Evolutionary conservation across 2,797 vertebrate genomes (phyloP), one percentile per base, ranked within the genome.

Genomic region (Otolemur crassicaudatus): DNA sequence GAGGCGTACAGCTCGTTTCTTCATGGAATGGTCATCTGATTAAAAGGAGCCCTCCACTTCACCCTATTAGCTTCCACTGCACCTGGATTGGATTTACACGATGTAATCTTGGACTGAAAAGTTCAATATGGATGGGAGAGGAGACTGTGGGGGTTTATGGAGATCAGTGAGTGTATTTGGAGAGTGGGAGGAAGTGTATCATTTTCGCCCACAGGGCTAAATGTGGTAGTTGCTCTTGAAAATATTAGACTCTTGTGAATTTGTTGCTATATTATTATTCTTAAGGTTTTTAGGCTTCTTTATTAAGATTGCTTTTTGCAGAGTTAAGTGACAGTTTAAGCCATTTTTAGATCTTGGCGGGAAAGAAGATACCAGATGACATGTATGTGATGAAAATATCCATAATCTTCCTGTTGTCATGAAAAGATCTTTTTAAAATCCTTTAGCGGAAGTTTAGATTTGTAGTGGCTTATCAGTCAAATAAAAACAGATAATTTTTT

Each of bases 291-390:
- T 65, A 94, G 65, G 13, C 29, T 80, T 88, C 53, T 76, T 91
- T 90, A 56, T 80, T 80, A 83, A 85, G 40, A 19, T 40, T 46
- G 7, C 7, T 83, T 82, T 96, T 91, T n/a, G 76, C 29, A 82
- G 82, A 95, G 58, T 91, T 94, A 94, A 95, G 53, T 95, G 67
- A 92, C 43, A 92, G 46, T 92, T 96, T 90, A 80, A 96, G 43
- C 7, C 61, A 87, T 84, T 95, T 96, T 81, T 85, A 95, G 61
- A 94, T 96, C 6, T 79, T 97, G 95, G 90, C 94, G 96, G 19
- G 56, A 80, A 94, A 87, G 79, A 92, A 90, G 65, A 94, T 87
- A 92, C 63, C 95, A 97, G 86, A 87, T 97, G 90, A 87, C 94
- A 93, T 87, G 77, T 76, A 69, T 93, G 27, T 56, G 70, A 91